Conservation (phyloP, 2,113 vertebrate genomes). For the Microcebus griseorufus region DNA sequence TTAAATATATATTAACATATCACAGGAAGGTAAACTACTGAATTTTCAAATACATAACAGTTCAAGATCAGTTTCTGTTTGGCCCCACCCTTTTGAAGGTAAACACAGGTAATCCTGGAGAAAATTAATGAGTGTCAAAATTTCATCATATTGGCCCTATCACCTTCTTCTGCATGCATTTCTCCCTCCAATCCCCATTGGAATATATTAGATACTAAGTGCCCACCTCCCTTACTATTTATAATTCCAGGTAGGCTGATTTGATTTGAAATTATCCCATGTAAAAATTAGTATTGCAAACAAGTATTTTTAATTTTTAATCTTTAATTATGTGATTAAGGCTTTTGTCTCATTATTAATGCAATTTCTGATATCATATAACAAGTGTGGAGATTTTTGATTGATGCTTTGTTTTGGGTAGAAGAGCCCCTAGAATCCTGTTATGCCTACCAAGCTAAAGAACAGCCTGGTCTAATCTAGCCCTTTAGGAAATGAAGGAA, state of each 20-base stretch:
- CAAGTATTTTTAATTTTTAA: not conserved
- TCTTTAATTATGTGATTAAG: not conserved
- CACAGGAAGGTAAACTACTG: not conserved
- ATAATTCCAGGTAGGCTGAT: not conserved
- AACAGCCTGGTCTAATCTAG: not conserved
- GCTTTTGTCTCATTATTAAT: not conserved
- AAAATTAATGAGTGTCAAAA: not conserved
- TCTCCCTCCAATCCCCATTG: not conserved
- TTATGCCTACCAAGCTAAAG: not conserved
- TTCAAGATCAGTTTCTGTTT: not conserved
- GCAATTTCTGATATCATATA: not conserved
- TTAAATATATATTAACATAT: conserved; percentile 19
- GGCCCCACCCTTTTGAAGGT: not conserved
- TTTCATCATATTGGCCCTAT: not conserved
- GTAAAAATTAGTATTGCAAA: not conserved
- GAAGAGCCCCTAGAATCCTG: not conserved
- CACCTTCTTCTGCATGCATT: not conserved
- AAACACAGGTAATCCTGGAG: not conserved
- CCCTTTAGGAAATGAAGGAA: not conserved
- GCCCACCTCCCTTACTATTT: not conserved
- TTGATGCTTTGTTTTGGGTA: not conserved
- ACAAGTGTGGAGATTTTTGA: not conserved
- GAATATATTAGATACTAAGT: not conserved
- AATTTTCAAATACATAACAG: not conserved
- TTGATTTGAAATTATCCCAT: not conserved